Evolutionary conservation across 2,888 invertebrate genomes (phyloP).

Genomic region (Microctonus aethiopoides): DNA sequence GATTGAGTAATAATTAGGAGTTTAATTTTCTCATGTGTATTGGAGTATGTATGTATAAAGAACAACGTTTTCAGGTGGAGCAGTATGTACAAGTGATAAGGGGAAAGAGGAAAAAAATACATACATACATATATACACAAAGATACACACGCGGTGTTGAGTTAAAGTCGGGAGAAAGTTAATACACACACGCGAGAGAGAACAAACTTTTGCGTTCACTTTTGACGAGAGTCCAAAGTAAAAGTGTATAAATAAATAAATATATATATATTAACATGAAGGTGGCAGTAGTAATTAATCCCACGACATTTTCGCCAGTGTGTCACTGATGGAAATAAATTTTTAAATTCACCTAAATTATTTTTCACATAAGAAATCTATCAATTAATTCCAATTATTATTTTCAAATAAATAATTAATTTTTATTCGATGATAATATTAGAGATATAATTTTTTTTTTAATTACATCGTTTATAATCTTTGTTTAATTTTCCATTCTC

Average conservation of each 20-base stretch:
- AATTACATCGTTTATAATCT: background rate
- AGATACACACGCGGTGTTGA: constrained; percentile 16
- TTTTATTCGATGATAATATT: too few species aligned
- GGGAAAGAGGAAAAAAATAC: background rate
- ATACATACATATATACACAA: background rate
- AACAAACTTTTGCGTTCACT: constrained; percentile 33
- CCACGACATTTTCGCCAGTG: constrained; percentile 17
- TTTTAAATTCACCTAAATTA: too few species aligned
- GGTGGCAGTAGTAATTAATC: constrained; percentile 3
- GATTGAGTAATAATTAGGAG: background rate
- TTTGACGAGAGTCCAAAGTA: constrained; percentile 26
- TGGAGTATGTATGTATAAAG: background rate
- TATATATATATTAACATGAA: background rate
- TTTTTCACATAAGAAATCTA: too few species aligned
- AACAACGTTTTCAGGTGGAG: constrained; percentile 9
- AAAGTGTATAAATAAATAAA: constrained; percentile 14
- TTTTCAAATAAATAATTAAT: too few species aligned
- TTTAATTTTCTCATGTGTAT: background rate
- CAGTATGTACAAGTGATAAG: background rate
- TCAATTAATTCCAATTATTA: too few species aligned
- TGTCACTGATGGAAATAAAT: background rate
- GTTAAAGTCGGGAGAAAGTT: constrained; percentile 30
- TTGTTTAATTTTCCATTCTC: too few species aligned
- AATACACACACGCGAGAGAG: constrained; percentile 29
- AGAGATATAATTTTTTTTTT: too few species aligned